phyloP scores from a whole-genome alignment of 2,888 invertebrate species.

The Acronicta aceris region DNA sequence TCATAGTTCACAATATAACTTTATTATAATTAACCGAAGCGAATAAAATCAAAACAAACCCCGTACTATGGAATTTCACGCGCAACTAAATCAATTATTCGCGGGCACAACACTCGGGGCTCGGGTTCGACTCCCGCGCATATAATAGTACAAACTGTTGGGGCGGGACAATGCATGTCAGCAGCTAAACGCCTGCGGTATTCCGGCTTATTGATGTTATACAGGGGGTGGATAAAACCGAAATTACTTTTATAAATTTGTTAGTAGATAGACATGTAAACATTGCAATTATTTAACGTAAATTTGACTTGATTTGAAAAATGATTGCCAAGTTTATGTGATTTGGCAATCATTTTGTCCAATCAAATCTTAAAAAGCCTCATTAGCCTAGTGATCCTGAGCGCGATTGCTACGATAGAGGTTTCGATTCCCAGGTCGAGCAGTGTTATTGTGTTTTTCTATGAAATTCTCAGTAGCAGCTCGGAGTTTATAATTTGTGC shows the following conservation, averaged over 20 bases:
- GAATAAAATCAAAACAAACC: constrained; percentile 67
- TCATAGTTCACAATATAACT: constrained; percentile 48
- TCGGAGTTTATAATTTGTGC: too few species aligned
- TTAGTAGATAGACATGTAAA: too few species aligned
- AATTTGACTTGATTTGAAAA: too few species aligned
- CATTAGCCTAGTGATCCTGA: too few species aligned
- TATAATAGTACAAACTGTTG: constrained; percentile 59
- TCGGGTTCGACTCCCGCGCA: constrained; percentile 72
- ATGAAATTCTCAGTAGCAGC: too few species aligned
- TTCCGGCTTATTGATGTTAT: constrained; percentile 72
- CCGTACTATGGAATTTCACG: constrained; percentile 77
- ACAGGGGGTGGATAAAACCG: constrained; percentile 59
- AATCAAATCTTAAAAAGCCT: too few species aligned
- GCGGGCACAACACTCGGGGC: constrained; percentile 70
- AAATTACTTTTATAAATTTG: background rate
- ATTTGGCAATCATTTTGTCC: too few species aligned
- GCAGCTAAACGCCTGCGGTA: constrained; percentile 87
- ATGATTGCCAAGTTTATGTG: too few species aligned
- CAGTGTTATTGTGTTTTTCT: too few species aligned
- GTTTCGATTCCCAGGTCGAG: too few species aligned
- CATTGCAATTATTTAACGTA: too few species aligned
- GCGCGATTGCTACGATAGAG: too few species aligned
- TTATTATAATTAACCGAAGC: constrained; percentile 70
- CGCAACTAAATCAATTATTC: constrained; percentile 85
- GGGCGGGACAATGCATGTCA: constrained; percentile 81